Base-by-base conservation (phyloP, 2,888 invertebrate species). In the Yponomeuta evonymella region DNA sequence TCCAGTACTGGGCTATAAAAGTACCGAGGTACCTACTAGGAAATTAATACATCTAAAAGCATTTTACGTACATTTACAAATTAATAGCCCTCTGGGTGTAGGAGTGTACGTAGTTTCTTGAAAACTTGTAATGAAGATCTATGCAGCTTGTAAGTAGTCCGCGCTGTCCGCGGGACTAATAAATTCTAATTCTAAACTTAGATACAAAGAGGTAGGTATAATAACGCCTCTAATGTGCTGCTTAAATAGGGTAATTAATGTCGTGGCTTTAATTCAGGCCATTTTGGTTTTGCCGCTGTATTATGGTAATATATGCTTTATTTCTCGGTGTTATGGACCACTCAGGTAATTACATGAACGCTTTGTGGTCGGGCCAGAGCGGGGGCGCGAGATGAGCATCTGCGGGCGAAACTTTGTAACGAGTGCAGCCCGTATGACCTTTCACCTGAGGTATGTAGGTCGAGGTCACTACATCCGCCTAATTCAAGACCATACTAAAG, bases 181-280 rank as follows among this genome's bases (percentile, higher is more conserved):
- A 29, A 64, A 64, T 64, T 64, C 30, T 23, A n/a, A 64, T 64
- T 64, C 30, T 23, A 64, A 63, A 64, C n/a, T 64, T 64, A 23
- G 30, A 15, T 64, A 12, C 43, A 43, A 43, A 23, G 12, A 58
- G 64, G 23, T 64, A 23, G 64, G 23, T 64, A 23, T 64, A 64
- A 64, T 64, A 23, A 29, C 8, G 43, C 64, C 64, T 29, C 29
- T 64, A 58, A 58, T 1, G 51, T 58, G 51, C 51, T 3, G 15
- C 51, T 58, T 23, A 23, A 23, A 23, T 23, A 43, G 43, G 43
- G 43, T 43, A 15, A 58, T 15, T 58, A 58, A 58, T 58, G 51
- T 58, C 4, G 51, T 58, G 51, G 51, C 51, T 58, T 10, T 58
- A 58, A 58, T 58, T 12, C 15, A 15, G 51, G 15, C 51, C 12